A percentile compares a stretch with the other conserved stretches of the same genome.
Evolutionary conservation across 2,797 vertebrate genomes (phyloP).

Genomic region (Ateles fusciceps): DNA sequence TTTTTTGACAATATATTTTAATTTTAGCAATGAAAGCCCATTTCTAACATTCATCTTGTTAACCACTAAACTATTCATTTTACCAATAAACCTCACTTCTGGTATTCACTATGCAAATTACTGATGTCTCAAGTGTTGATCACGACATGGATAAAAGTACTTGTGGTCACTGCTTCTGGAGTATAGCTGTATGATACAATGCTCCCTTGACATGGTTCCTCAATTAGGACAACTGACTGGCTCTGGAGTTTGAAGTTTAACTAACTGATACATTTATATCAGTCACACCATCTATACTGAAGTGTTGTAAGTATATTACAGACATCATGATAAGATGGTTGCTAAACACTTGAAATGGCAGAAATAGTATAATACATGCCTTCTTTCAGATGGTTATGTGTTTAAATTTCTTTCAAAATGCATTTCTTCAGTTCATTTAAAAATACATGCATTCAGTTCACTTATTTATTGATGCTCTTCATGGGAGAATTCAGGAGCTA

Average conservation of each 20-base stretch:
- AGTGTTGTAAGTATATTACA: background rate
- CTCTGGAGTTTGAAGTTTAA: slow-evolving; percentile 1
- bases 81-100: background rate
- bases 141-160: background rate
- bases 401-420: background rate
- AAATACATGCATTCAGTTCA: background rate
- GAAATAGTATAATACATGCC: background rate
- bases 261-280: background rate
- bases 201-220: background rate
- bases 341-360: background rate
- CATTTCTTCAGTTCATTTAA: background rate
- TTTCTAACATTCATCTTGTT: slow-evolving; percentile 38
- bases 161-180: background rate
- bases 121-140: background rate
- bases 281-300: background rate
- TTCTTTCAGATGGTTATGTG: background rate
- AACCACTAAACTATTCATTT: slow-evolving; percentile 29
- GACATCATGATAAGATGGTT: background rate
- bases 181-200: background rate
- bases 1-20: background rate
- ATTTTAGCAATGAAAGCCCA: background rate
- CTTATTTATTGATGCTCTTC: background rate
- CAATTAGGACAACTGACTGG: background rate
- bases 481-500: background rate
- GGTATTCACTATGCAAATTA: background rate